Conservation (phyloP, 92 coral and sea anemone genomes). For the Paramuricea clavata region DNA sequence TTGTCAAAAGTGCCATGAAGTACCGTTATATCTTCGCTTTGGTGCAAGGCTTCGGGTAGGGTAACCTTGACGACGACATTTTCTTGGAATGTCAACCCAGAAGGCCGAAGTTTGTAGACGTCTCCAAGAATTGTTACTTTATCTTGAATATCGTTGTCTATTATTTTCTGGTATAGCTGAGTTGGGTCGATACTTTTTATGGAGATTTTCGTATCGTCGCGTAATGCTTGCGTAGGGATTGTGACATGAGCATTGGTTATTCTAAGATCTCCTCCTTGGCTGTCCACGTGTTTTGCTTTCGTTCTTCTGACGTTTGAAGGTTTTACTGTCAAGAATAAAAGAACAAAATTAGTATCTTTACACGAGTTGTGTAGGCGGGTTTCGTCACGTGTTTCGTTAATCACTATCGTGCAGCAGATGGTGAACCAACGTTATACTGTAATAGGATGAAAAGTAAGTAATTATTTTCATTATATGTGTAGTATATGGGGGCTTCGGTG, state of each 20-base stretch:
- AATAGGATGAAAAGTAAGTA: too few species aligned
- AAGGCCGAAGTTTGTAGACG: background rate
- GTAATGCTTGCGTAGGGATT: background rate
- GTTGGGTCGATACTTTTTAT: background rate
- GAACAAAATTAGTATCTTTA: background rate
- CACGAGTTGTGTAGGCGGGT: too few species aligned
- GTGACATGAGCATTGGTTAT: background rate
- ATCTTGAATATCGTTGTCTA: constrained; percentile 31
- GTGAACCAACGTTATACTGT: too few species aligned
- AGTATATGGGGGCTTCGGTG: too few species aligned
- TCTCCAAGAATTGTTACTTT: constrained; percentile 26
- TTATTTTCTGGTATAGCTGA: constrained; percentile 6
- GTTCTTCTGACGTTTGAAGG: background rate
- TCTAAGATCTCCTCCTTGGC: background rate
- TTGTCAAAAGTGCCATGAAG: constrained; percentile 9
- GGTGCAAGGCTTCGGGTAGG: constrained; percentile 12
- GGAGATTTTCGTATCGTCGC: background rate
- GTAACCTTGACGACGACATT: background rate
- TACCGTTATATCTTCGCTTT: constrained; percentile 11
- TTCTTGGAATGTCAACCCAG: background rate
- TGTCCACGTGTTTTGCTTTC: background rate
- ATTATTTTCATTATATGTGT: background rate
- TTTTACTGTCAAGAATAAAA: background rate
- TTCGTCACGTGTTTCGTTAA: too few species aligned
- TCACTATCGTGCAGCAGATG: too few species aligned